A percentile compares a stretch with the other conserved stretches of the same genome.
Conservation (phyloP, 2,113 vertebrate genomes). For the Lepisosteus osseus region DNA sequence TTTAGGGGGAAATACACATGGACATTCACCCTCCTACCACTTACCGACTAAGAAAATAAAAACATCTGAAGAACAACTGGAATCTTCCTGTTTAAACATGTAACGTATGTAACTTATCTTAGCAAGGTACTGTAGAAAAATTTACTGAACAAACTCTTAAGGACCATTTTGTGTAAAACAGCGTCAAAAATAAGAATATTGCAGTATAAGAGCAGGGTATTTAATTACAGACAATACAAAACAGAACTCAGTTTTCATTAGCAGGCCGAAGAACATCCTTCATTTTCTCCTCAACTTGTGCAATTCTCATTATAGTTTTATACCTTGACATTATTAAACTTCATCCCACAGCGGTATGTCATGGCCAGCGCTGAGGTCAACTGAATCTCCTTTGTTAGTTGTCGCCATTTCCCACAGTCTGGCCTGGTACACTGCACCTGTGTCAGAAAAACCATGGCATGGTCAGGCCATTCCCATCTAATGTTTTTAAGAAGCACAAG, state of each 20-base stretch:
- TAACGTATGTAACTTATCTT: too few relatives aligned
- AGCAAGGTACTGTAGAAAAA: too few relatives aligned
- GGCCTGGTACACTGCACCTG: constrained; percentile 91
- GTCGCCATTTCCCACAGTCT: constrained; percentile 92
- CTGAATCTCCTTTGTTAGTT: constrained; percentile 92
- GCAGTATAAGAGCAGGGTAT: too few relatives aligned
- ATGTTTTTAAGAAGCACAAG: neutral
- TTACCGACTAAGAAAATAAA: neutral
- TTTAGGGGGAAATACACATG: neutral
- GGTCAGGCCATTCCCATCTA: too few relatives aligned
- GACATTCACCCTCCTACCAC: neutral
- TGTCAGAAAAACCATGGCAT: neutral
- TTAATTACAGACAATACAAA: too few relatives aligned
- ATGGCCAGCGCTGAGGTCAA: constrained; percentile 82
- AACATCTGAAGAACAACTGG: too few relatives aligned
- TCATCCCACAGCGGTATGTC: constrained; percentile 89
- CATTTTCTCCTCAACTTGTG: too few relatives aligned
- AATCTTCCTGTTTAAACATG: neutral
- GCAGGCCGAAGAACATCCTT: too few relatives aligned
- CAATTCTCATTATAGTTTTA: neutral
- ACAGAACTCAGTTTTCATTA: too few relatives aligned
- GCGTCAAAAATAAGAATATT: too few relatives aligned
- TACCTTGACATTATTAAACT: constrained; percentile 85
- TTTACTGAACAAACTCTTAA: too few relatives aligned
- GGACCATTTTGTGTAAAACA: too few relatives aligned